These are phyloP conservation scores for Apamea sordens DNA, from an alignment of 2,888 invertebrate genomes.

Conservation along the genomic window DNA sequence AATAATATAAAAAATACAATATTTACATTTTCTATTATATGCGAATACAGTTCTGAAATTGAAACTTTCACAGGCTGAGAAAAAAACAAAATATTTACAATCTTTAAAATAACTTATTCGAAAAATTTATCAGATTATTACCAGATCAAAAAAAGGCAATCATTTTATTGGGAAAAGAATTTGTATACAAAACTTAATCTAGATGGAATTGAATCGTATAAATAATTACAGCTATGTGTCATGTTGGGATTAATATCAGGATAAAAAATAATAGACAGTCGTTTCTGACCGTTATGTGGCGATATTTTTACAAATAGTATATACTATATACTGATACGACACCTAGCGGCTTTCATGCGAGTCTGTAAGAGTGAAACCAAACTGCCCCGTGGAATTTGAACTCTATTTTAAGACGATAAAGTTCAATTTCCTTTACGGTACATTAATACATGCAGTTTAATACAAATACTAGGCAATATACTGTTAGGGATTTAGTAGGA, in stretches of 20 bases:
- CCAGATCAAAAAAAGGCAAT: conserved; percentile 50
- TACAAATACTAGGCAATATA: conserved; percentile 33
- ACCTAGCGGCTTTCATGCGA: conserved; percentile 25
- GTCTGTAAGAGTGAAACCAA: not conserved
- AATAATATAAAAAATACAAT: conserved; percentile 79
- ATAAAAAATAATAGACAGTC: conserved; percentile 47
- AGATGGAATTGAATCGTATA: conserved; percentile 69
- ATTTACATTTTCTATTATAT: conserved; percentile 79
- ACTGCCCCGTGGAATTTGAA: conserved; percentile 18
- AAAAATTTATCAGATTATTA: conserved; percentile 48
- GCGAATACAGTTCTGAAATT: conserved; percentile 63
- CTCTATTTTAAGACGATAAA: not conserved
- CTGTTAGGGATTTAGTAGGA: conserved; percentile 7
- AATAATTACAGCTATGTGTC: conserved; percentile 71
- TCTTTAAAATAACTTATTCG: conserved; percentile 61
- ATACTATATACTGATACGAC: conserved; percentile 39
- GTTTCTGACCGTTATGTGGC: conserved; percentile 22
- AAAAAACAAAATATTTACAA: conserved; percentile 64
- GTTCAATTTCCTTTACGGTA: conserved; percentile 6
- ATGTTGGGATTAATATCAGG: conserved; percentile 67
- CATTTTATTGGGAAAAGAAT: conserved; percentile 34
- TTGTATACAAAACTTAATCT: conserved; percentile 63
- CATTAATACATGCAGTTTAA: not conserved
- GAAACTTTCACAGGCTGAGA: conserved; percentile 64
- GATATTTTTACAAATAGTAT: conserved; percentile 44